phyloP scores from a whole-genome alignment of 2,797 vertebrate species.

The Oreortyx pictus region DNA sequence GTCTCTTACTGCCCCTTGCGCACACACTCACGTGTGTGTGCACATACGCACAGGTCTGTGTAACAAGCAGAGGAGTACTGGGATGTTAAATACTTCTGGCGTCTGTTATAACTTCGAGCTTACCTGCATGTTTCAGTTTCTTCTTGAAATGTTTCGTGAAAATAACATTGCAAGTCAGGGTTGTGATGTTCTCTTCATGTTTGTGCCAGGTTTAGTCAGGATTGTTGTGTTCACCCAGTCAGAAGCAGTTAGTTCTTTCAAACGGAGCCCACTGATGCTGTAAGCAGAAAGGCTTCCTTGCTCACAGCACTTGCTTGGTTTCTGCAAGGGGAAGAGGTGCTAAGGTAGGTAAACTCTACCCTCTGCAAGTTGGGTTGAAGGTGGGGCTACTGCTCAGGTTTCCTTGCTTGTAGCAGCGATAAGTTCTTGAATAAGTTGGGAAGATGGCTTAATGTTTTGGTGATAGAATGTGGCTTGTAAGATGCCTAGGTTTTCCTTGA shows the following conservation, averaged over 20 bases:
- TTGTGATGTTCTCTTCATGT: neutral
- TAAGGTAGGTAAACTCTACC: neutral
- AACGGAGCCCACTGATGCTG: neutral
- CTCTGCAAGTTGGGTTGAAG: neutral
- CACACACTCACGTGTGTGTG: neutral
- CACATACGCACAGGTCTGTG: neutral
- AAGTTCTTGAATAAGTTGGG: neutral
- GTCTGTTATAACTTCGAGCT: neutral
- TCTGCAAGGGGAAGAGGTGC: neutral
- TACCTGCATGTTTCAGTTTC: neutral
- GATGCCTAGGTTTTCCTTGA: neutral
- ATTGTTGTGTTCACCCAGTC: neutral
- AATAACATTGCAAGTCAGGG: neutral
- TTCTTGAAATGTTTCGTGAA: constrained; percentile 15
- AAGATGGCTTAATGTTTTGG: neutral
- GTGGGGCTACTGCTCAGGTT: neutral
- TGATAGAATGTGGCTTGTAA: neutral
- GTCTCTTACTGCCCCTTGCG: neutral
- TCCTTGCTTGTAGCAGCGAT: neutral
- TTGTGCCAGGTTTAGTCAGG: constrained; percentile 8
- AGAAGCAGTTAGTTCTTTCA: constrained; percentile 23
- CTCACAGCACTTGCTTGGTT: neutral
- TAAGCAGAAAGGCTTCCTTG: neutral
- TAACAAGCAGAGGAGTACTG: neutral
- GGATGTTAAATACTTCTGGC: neutral